Base-by-base conservation (phyloP, 2,888 invertebrate genomes). In the Anoplius nigerrimus region DNA sequence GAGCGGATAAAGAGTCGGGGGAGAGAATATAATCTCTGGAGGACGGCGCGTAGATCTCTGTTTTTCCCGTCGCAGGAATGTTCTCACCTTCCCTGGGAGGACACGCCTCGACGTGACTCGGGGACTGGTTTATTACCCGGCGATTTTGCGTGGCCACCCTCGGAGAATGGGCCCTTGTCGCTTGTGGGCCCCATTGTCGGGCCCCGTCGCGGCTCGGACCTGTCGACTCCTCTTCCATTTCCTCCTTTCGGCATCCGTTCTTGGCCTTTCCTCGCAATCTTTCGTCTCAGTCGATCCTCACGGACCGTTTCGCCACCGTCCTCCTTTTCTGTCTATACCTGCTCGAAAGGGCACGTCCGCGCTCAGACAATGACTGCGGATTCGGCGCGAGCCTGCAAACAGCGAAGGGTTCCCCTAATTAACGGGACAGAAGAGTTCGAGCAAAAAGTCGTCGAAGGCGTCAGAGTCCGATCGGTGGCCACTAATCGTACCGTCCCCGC, bases 81-180 rank as follows among this genome's bases (percentile, higher is more conserved):
- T 77, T 72, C 78, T 69, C 78, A 71, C 72, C 69, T 71, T 22
- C 18, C 34, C 48, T 55, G 53, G 16, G 15, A 22, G 2, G 20
- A 58, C 46, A 22, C 15, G 24, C 2, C n/a, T 1, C 15, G 58
- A 21, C 53, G 53, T 53, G 53, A 20, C 53, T 62, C 59, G 58
- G 55, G 66, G 62, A 61, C 43, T 59, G 51, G 56, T 71, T 75
- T 78, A 78, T 69, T 73, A 56, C 54, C 66, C 58, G 69, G 5
- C 69, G 69, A 75, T 77, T 75, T 72, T 71, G 78, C 65, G 61
- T 55, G 69, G 53, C 66, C 75, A 73, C 73, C 73, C 62, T 21
- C 2, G 52, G 59, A 51, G 71, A 52, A 61, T 61, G 27, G n/a
- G 18, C 34, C 46, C 55, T 52, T 18, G 34, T 22, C 24, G 46